phyloP scores from a whole-genome alignment of 2,888 invertebrate species.

The Shargacucullia verbasci region DNA sequence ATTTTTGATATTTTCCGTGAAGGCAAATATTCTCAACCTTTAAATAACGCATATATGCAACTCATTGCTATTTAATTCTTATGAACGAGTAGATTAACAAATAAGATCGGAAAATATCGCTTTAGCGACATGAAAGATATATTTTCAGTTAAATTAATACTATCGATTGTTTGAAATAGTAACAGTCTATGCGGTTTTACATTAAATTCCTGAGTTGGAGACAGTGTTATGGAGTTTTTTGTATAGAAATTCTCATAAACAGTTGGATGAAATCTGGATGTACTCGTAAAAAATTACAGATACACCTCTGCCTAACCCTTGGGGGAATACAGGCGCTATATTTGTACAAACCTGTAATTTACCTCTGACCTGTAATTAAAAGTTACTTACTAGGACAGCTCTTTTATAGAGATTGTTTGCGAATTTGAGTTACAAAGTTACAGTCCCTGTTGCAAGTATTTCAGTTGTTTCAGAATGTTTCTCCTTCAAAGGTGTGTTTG shows the following conservation, averaged over 20 bases:
- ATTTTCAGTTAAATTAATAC: too few species aligned
- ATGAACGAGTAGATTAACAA: slow-evolving; percentile 7
- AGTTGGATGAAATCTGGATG: too few species aligned
- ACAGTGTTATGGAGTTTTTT: too few species aligned
- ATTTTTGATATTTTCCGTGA: slow-evolving; percentile 68
- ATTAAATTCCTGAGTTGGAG: too few species aligned
- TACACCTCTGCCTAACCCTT: too few species aligned
- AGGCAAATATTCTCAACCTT: slow-evolving; percentile 62
- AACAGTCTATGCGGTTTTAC: too few species aligned
- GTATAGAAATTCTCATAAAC: too few species aligned
- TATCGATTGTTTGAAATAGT: too few species aligned
- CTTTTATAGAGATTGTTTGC: slow-evolving; percentile 2
- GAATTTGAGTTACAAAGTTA: too few species aligned
- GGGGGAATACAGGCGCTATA: too few species aligned
- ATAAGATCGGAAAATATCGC: neutral
- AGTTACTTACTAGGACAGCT: neutral
- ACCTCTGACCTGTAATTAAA: neutral
- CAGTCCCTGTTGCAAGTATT: too few species aligned
- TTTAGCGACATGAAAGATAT: neutral
- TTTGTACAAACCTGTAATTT: neutral
- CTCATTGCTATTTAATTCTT: slow-evolving; percentile 22
- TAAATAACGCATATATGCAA: neutral
- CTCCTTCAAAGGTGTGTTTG: slow-evolving; percentile 6
- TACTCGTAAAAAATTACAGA: too few species aligned
- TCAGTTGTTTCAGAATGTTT: slow-evolving; percentile 15